phyloP scores from a whole-genome alignment of 2,888 invertebrate genomes.

The Dendrolimus houi region DNA sequence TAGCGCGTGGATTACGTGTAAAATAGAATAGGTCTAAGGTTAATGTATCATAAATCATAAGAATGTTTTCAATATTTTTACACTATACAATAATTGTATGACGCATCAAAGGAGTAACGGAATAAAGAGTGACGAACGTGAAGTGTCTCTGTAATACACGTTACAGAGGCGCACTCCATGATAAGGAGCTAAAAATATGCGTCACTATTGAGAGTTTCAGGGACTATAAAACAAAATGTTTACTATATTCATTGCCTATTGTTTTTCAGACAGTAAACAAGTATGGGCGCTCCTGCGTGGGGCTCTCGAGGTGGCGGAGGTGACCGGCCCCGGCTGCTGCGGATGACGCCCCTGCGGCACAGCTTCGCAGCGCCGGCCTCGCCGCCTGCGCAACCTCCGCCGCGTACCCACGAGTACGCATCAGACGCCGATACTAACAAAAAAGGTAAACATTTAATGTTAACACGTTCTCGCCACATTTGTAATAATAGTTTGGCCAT shows the following conservation, averaged over 20 bases:
- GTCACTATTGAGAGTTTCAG: background rate
- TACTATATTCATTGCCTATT: conserved; percentile 7
- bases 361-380: conserved; percentile 74
- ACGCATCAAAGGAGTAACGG: background rate
- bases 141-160: background rate
- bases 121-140: background rate
- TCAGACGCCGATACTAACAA: conserved; percentile 78
- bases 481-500: conserved; percentile 67
- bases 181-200: background rate
- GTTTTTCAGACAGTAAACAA: conserved; percentile 23
- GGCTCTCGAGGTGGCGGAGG: conserved; percentile 64
- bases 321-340: conserved; percentile 72
- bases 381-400: conserved; percentile 54
- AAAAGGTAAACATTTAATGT: conserved; percentile 49
- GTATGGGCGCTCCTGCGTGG: conserved; percentile 69
- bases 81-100: background rate
- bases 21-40: no score
- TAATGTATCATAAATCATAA: no score
- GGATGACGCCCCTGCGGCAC: conserved; percentile 77
- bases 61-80: background rate
- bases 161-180: background rate
- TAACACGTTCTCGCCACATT: conserved; percentile 27
- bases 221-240: background rate
- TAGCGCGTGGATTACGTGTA: no score
- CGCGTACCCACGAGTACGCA: conserved; percentile 64